A percentile compares a stretch with the other conserved stretches of the same genome.
Conservation (phyloP, 2,113 vertebrate genomes). For the Oncorhynchus nerka region DNA sequence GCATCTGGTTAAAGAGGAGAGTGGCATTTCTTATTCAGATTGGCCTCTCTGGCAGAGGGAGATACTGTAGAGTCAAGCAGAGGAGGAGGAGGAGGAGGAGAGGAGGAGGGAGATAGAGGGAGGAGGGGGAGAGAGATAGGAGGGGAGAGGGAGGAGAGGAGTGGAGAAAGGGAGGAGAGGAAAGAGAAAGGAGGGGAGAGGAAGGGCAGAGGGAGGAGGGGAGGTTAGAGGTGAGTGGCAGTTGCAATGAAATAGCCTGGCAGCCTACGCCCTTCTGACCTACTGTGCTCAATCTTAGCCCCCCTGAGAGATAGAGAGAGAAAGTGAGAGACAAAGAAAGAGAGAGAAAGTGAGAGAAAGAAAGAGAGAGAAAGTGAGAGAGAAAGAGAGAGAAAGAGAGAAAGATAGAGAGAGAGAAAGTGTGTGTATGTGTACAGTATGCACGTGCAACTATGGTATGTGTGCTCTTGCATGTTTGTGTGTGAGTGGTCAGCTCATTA, state of each 20-base stretch:
- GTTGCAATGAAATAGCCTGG: slow-evolving; percentile 31
- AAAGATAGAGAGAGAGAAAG: neutral
- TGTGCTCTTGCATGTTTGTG: neutral
- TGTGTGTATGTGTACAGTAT: slow-evolving; percentile 16
- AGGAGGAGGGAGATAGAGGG: no score
- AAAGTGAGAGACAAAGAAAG: no score
- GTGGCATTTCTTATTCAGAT: slow-evolving; percentile 43
- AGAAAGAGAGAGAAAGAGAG: no score
- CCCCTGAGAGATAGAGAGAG: no score
- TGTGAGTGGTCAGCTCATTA: slow-evolving; percentile 55
- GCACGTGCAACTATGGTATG: neutral
- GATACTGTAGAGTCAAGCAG: slow-evolving; percentile 15
- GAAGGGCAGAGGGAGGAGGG: neutral
- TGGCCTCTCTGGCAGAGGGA: slow-evolving; percentile 20
- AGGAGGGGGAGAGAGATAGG: neutral
- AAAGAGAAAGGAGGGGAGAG: slow-evolving; percentile 16
- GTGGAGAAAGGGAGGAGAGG: neutral
- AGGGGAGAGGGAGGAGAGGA: neutral
- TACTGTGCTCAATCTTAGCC: no score
- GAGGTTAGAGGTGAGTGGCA: slow-evolving; percentile 54
- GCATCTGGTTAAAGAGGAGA: slow-evolving; percentile 46
- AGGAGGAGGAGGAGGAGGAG: no score
- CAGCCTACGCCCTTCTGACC: slow-evolving; percentile 16
- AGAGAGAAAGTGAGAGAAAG: no score
- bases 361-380: no score